A percentile compares a stretch with the other conserved stretches of the same genome.
phyloP scores from a whole-genome alignment of 2,113 vertebrate genomes.

The Pluvianellus socialis region DNA sequence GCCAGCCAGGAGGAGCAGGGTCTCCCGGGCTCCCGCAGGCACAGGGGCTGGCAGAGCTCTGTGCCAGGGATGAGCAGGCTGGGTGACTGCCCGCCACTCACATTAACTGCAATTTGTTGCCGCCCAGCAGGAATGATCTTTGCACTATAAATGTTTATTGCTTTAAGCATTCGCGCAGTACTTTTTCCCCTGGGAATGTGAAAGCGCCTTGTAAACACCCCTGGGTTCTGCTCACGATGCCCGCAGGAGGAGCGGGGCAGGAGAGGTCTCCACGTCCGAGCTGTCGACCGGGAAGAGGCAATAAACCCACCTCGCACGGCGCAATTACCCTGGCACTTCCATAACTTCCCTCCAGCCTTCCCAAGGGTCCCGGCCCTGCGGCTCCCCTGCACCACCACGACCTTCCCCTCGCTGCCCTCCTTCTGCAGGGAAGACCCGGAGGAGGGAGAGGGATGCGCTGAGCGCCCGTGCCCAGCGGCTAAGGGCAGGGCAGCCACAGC shows the following conservation, averaged over 20 bases:
- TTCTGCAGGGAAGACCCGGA: not conserved
- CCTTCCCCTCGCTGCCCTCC: not conserved
- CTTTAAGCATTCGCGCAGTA: accelerated
- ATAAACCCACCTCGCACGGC: accelerated
- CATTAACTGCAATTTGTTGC: not conserved
- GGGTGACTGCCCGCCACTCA: not conserved
- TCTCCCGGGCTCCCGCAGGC: not conserved
- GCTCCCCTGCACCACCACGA: not conserved
- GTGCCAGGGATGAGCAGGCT: not conserved
- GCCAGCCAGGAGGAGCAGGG: not conserved
- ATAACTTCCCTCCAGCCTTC: not conserved
- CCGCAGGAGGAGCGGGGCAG: accelerated
- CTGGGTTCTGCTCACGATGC: accelerated
- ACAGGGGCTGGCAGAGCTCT: not conserved
- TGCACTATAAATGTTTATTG: not conserved
- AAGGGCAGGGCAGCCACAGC: not conserved
- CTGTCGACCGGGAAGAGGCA: not conserved
- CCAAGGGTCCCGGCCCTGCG: accelerated
- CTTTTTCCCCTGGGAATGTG: not conserved
- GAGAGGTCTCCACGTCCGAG: not conserved
- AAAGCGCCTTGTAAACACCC: not conserved
- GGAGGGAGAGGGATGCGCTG: not conserved
- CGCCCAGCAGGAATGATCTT: not conserved
- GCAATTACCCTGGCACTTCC: accelerated
- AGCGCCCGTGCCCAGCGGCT: not conserved